Evolutionary conservation across 1,140 invertebrate species (phyloP), one percentile per base, ranked within the genome.

Genomic region (Diuraphis noxia): DNA sequence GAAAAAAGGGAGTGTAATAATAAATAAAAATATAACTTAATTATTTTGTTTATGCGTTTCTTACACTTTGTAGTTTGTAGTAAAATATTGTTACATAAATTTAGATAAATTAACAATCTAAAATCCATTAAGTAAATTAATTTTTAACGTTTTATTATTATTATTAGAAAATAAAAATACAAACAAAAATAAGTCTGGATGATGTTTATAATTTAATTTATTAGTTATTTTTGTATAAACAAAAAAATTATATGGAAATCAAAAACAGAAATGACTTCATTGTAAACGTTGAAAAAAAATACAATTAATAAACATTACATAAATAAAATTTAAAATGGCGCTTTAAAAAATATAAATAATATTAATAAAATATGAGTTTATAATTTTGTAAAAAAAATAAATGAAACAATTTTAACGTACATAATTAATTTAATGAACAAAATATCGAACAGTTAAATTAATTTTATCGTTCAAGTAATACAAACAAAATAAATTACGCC

Each of bases 401-500:
- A 38, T 10, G 49, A 40, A 49, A 49, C 10, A 36, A 36, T 25
- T n/a, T 88, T 56, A 63, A 56, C 17, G n/a, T 34, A n/a, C 34
- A 52, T 91, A 82, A 91, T 91, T 82, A 79, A 81, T 49, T 91
- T 81, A 82, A 91, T 52, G 89, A 91, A 91, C 72, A 30, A 82
- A 91, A 81, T 79, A 81, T 77, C 23, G 77, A 82, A 91, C 36
- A 49, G 43, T 82, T 81, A 82, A 91, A 91, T 79, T 81, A 81
- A 82, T n/a, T 81, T 89, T 82, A 79, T 49, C 46, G 56, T 91
- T 34, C 52, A 49, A 82, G 77, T 82, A 82, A 25, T 82, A 81
- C 77, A 82, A 91, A 91, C 77, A 82, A 82, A 91, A 90, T 90
- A 90, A 90, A 91, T 91, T 82, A 90, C 88, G 5, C 63, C 17